phyloP scores from a whole-genome alignment of 2,113 vertebrate genomes.

The Grammomys surdaster region DNA sequence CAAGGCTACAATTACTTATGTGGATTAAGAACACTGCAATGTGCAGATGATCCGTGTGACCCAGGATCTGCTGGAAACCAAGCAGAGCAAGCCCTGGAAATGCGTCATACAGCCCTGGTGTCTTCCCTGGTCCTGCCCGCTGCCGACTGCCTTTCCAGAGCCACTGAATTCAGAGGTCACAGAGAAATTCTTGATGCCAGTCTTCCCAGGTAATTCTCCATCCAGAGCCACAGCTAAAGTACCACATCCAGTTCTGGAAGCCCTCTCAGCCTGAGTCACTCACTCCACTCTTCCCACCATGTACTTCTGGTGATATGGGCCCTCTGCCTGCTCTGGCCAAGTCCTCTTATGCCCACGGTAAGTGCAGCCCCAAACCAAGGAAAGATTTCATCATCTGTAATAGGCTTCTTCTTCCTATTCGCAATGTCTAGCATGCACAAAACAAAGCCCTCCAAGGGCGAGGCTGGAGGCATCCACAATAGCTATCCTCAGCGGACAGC shows the following conservation, averaged over 20 bases:
- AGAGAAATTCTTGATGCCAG: neutral
- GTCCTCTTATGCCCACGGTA: neutral
- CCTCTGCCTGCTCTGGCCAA: rapidly evolving
- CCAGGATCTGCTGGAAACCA: neutral
- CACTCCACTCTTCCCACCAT: neutral
- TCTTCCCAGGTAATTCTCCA: neutral
- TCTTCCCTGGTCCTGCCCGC: neutral
- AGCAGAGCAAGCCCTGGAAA: neutral
- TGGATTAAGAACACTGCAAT: constrained; percentile 10
- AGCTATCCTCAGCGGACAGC: rapidly evolving
- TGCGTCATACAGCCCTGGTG: neutral
- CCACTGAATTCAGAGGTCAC: neutral
- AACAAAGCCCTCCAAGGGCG: too few species aligned
- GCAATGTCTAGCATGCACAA: rapidly evolving
- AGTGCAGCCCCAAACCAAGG: rapidly evolving
- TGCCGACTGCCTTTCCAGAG: rapidly evolving
- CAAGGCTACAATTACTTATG: neutral
- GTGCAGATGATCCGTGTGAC: neutral
- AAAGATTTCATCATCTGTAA: too few species aligned
- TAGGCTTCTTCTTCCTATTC: rapidly evolving
- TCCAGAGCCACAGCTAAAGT: rapidly evolving
- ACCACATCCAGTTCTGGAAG: neutral
- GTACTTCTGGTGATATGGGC: rapidly evolving
- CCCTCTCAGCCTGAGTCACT: rapidly evolving
- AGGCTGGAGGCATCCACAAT: rapidly evolving